A percentile compares a stretch with the other conserved stretches of the same genome.
Conservation (phyloP, 2,113 vertebrate species). For the Catharus fuscescens region DNA sequence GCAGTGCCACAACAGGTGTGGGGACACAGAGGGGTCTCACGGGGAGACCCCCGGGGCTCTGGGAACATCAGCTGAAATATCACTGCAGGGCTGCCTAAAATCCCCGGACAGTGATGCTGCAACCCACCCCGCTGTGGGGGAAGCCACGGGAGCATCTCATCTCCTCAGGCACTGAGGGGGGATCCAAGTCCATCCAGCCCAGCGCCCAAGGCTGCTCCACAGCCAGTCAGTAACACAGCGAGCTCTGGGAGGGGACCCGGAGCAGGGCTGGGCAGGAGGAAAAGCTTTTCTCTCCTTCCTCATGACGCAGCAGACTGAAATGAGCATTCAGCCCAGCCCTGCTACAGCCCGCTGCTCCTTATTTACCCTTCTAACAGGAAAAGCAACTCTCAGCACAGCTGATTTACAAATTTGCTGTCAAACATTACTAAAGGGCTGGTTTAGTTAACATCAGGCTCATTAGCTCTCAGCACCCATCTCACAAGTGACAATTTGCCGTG, state of each 20-base stretch:
- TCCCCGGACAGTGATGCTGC: accelerated
- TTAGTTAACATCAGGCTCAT: background rate
- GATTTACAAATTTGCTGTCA: background rate
- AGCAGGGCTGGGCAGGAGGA: background rate
- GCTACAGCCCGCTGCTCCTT: background rate
- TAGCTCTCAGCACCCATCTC: background rate
- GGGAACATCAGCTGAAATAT: background rate
- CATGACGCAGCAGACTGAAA: background rate
- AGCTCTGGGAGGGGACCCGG: background rate
- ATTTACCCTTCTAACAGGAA: conserved; percentile 40
- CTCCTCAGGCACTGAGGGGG: background rate
- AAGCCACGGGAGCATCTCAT: background rate
- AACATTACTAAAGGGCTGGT: background rate
- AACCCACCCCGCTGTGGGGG: background rate
- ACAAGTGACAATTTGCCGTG: background rate
- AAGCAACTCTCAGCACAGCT: background rate
- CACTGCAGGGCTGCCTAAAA: background rate
- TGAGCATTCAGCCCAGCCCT: background rate
- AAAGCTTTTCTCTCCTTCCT: background rate
- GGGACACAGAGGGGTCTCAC: background rate
- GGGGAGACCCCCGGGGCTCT: background rate
- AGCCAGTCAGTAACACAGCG: accelerated
- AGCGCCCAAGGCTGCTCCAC: background rate
- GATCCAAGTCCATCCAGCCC: background rate
- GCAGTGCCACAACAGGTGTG: background rate